Evolutionary conservation across 2,113 vertebrate genomes (phyloP).

Genomic region (Porphyrio hochstetteri): DNA sequence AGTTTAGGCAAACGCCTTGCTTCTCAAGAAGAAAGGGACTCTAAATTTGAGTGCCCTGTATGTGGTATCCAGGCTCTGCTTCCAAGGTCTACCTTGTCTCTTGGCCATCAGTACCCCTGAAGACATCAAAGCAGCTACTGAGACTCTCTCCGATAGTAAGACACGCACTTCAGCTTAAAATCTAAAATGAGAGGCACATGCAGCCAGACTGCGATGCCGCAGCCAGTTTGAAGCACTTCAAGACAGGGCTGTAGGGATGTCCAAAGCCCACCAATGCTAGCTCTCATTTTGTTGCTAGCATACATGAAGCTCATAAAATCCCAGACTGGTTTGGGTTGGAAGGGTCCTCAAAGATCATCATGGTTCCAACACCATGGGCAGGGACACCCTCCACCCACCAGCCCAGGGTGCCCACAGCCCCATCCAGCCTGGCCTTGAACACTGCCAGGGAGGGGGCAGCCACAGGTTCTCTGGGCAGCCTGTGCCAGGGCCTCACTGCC

Average conservation of each 20-base stretch:
- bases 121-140: background rate
- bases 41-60: background rate
- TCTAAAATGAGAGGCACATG: background rate
- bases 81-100: background rate
- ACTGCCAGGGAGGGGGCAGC: no score
- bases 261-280: background rate
- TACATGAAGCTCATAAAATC: background rate
- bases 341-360: no score
- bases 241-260: background rate
- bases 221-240: background rate
- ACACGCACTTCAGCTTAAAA: fast-evolving
- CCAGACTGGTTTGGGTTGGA: no score
- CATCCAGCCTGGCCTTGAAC: no score
- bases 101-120: background rate
- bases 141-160: fast-evolving
- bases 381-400: no score
- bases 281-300: background rate
- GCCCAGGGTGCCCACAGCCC: no score
- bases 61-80: background rate
- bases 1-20: background rate
- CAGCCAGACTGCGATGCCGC: fast-evolving
- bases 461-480: no score
- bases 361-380: no score
- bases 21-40: background rate
- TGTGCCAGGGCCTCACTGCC: no score